Base-by-base conservation (phyloP, 2,888 invertebrate genomes). In the Nemurella pictetii region DNA sequence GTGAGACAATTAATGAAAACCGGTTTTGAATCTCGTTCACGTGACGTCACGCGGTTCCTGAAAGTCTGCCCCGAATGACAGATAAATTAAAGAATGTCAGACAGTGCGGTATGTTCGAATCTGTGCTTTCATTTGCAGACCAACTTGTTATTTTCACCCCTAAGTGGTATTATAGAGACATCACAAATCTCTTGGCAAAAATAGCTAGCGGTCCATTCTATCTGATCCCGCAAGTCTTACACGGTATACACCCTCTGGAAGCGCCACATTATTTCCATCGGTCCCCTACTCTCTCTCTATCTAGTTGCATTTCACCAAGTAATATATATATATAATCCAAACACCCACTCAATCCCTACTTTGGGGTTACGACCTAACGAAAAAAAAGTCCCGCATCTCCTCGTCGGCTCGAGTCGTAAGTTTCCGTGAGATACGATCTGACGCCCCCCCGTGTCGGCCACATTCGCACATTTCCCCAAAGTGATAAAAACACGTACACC, bases 401-500 rank as follows among this genome's bases (percentile, higher is more conserved):
- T 55, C 26, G 30, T 84, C 36, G 78, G 78, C 74, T 26, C 74
- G 25, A 30, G 36, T 78, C 36, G 78, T 35, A 73, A 28, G 78
- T 36, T 78, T 77, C 77, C 77, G 55, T 78, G 55, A 30, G 29
- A 78, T 78, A 28, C 77, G 28, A 78, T 30, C 84, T 30, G 30
- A 55, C 55, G 55, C 55, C 55, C 55, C 55, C 9, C 55, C 55
- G 55, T 55, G 55, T 55, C 55, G 55, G 55, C 55, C 55, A 55
- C 55, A 55, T 55, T 55, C 55, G 55, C 55, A 55, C 55, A 55
- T 55, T 55, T 55, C 55, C 55, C 55, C 55, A 55, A 55, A 55
- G 55, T 55, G 55, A 55, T 55, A 55, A 55, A 55, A 55, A 55
- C 55, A 55, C 55, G 55, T 55, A 55, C 55, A 55, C 55, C 55